Conservation (phyloP, 1,140 invertebrate species). For the Zaprionus davidi region DNA sequence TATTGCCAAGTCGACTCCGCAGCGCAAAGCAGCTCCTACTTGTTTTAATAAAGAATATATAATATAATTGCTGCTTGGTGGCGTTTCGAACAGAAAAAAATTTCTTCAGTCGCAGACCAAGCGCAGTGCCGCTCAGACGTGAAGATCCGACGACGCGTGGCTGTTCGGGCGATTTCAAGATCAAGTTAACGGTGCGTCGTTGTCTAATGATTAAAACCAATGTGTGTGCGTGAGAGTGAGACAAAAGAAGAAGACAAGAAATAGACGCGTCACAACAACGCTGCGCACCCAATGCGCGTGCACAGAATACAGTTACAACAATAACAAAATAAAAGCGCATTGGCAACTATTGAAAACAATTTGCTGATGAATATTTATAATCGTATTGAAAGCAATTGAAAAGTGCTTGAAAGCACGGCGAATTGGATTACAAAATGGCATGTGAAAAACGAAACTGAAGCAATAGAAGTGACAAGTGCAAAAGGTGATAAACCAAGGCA, state of each 20-base stretch:
- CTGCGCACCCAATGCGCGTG: slow-evolving; percentile 10
- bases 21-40: neutral
- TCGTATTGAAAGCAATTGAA: slow-evolving; percentile 59
- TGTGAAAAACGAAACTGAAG: slow-evolving; percentile 24
- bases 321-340: slow-evolving; percentile 9
- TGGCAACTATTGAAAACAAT: slow-evolving; percentile 1
- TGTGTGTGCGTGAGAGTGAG: slow-evolving; percentile 57
- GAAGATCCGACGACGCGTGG: slow-evolving; percentile 27
- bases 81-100: slow-evolving; percentile 45
- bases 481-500: slow-evolving; percentile 15
- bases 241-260: slow-evolving; percentile 37
- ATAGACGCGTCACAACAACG: slow-evolving; percentile 39
- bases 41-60: slow-evolving; percentile 70
- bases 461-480: slow-evolving; percentile 43
- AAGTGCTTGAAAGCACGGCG: slow-evolving; percentile 42
- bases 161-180: slow-evolving; percentile 53
- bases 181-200: slow-evolving; percentile 70
- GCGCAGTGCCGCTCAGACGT: slow-evolving; percentile 42
- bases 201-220: slow-evolving; percentile 35
- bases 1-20: slow-evolving; percentile 16
- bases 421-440: slow-evolving; percentile 40
- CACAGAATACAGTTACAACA: slow-evolving; percentile 6
- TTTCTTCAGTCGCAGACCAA: slow-evolving; percentile 65
- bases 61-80: slow-evolving; percentile 68
- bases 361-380: slow-evolving; percentile 55